Evolutionary conservation across 2,113 vertebrate species (phyloP).

Genomic region (Thinocorus orbignyianus): DNA sequence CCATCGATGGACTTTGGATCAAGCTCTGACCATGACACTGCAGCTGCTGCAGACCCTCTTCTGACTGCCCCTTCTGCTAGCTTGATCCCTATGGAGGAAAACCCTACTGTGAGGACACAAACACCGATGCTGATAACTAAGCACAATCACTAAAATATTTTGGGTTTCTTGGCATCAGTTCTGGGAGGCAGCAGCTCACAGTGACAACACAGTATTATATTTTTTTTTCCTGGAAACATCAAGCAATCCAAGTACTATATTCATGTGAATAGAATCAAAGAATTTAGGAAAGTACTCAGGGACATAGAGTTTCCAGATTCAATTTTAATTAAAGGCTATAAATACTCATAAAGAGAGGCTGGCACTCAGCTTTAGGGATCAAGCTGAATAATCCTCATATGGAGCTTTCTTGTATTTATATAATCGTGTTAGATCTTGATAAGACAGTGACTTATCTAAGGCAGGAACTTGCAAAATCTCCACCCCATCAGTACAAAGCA

Average conservation of each 20-base stretch:
- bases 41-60: background rate
- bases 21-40: background rate
- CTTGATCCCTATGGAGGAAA: background rate
- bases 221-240: conserved; percentile 7
- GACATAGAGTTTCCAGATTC: background rate
- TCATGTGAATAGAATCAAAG: conserved; percentile 37
- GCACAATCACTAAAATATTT: background rate
- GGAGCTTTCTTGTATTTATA: background rate
- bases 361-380: conserved; percentile 30
- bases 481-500: background rate
- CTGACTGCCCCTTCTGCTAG: background rate
- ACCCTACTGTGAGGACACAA: background rate
- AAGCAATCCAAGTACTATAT: conserved; percentile 15
- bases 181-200: background rate
- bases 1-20: background rate
- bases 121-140: background rate
- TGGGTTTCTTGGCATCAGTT: background rate
- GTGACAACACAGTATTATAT: background rate
- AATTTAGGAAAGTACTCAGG: conserved; percentile 5
- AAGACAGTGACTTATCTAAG: background rate
- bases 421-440: background rate
- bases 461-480: conserved; percentile 11
- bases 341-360: conserved; percentile 26
- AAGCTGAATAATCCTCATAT: conserved; percentile 35
- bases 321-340: conserved; percentile 27